Evolutionary conservation across 2,888 invertebrate species (phyloP).

Genomic region (Notodonta ziczac): DNA sequence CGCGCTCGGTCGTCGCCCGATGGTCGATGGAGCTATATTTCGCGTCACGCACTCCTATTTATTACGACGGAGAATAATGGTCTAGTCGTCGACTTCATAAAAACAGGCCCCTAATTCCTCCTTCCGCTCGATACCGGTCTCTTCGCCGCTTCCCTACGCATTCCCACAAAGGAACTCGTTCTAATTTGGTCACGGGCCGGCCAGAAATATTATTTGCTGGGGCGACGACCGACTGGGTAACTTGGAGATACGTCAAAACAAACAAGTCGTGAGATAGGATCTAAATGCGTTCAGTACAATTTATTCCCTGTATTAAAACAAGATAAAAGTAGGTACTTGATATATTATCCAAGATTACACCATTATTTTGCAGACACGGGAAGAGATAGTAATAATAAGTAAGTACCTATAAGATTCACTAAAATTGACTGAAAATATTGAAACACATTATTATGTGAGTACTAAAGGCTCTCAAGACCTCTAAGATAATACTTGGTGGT

Average conservation of each 20-base stretch:
- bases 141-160: conserved; percentile 21
- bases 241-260: conserved; percentile 52
- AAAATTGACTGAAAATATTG: no score
- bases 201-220: conserved; percentile 66
- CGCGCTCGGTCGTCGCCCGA: conserved; percentile 66
- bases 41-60: conserved; percentile 75
- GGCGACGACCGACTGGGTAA: conserved; percentile 63
- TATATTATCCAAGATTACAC: background rate
- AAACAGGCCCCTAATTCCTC: conserved; percentile 45
- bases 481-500: no score
- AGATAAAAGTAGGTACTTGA: conserved; percentile 11
- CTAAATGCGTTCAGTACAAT: conserved; percentile 40
- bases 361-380: background rate
- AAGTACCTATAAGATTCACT: no score
- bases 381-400: no score
- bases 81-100: conserved; percentile 38
- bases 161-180: conserved; percentile 49
- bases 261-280: conserved; percentile 46
- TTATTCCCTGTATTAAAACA: conserved; percentile 23
- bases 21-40: conserved; percentile 77
- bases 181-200: conserved; percentile 58
- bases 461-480: no score
- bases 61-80: conserved; percentile 55
- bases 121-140: conserved; percentile 30
- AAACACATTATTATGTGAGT: no score